Conservation (phyloP, 2,113 vertebrate species). For the Puffinus mauretanicus region DNA sequence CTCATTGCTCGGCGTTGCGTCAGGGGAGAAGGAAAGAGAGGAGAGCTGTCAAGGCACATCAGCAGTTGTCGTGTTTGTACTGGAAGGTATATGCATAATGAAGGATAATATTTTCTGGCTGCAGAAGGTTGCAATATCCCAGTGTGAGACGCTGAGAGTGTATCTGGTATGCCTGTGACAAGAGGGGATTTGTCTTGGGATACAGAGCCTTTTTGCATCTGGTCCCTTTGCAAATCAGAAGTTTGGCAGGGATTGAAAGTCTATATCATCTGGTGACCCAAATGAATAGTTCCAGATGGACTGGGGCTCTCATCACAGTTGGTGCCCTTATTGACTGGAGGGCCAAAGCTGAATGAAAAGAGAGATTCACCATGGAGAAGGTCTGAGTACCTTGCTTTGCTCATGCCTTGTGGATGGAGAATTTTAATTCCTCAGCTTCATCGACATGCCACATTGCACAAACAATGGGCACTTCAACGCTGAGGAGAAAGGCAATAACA, state of each 20-base stretch:
- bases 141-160: background rate
- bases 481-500: background rate
- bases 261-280: conserved; percentile 53
- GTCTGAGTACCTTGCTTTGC: background rate
- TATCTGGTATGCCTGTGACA: conserved; percentile 12
- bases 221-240: conserved; percentile 35
- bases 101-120: conserved; percentile 50
- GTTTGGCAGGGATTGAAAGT: conserved; percentile 60
- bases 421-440: conserved; percentile 23
- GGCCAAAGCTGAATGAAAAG: conserved; percentile 16
- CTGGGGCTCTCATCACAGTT: conserved; percentile 55
- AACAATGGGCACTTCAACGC: background rate
- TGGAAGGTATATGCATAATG: conserved; percentile 44
- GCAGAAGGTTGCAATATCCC: conserved; percentile 19
- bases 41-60: conserved; percentile 58
- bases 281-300: conserved; percentile 62
- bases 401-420: background rate
- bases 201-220: conserved; percentile 32
- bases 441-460: background rate
- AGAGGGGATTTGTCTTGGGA: conserved; percentile 44
- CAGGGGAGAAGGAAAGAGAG: conserved; percentile 29
- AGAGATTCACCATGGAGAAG: background rate
- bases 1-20: background rate
- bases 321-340: conserved; percentile 17
- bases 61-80: conserved; percentile 19